Conservation (phyloP, 2,888 invertebrate species). For the Habrosyne pyritoides region DNA sequence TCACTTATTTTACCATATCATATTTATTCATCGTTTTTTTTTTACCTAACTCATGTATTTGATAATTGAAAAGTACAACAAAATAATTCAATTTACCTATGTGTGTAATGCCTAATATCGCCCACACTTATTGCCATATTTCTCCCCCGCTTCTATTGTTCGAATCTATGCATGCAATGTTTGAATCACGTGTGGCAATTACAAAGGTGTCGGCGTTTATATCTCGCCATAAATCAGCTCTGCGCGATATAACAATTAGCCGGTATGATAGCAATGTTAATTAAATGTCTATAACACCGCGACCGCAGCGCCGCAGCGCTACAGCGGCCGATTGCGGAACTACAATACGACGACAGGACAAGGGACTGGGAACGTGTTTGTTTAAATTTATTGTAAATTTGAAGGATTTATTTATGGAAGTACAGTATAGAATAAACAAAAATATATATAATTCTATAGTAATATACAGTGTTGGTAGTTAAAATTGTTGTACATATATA, state of each 20-base stretch:
- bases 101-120: conserved; percentile 37
- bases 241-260: conserved; percentile 84
- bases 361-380: neutral
- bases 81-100: conserved; percentile 13
- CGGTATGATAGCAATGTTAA: conserved; percentile 83
- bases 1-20: conserved; percentile 8
- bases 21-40: neutral
- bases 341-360: conserved; percentile 19
- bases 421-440: no score
- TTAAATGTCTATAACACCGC: conserved; percentile 75
- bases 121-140: conserved; percentile 41
- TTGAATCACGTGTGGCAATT: conserved; percentile 74
- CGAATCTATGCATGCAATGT: conserved; percentile 62
- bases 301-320: conserved; percentile 60
- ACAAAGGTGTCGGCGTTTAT: conserved; percentile 79
- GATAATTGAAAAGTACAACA: neutral
- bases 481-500: no score
- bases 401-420: no score
- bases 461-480: no score
- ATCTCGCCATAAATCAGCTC: conserved; percentile 80
- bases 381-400: no score
- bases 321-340: conserved; percentile 47
- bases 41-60: neutral
- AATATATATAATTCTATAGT: no score
- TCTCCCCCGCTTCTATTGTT: conserved; percentile 55